A percentile compares a stretch with the other conserved stretches of the same genome.
phyloP scores from a whole-genome alignment of 2,888 invertebrate species.

The Hymenopus coronatus region DNA sequence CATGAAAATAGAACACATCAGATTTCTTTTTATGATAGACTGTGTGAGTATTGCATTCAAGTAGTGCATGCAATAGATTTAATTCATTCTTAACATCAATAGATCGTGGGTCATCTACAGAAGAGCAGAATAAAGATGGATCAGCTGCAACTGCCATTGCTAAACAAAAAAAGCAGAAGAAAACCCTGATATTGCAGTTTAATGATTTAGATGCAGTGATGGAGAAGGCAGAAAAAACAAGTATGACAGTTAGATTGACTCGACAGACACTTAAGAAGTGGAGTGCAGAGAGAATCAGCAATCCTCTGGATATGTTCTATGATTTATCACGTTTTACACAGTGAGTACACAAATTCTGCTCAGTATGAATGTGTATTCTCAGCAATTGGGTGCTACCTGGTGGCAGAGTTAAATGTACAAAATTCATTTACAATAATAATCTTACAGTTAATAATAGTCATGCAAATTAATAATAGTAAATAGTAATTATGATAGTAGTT shows the following conservation, averaged over 20 bases:
- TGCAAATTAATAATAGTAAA: too few species aligned
- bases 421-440: too few species aligned
- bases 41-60: too few species aligned
- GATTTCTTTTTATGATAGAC: not conserved
- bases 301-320: not conserved
- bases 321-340: not conserved
- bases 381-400: too few species aligned
- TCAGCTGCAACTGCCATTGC: not conserved
- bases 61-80: not conserved
- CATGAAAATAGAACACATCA: too few species aligned
- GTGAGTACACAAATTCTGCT: not conserved
- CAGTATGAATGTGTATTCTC: too few species aligned
- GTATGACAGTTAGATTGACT: not conserved
- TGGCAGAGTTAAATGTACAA: too few species aligned
- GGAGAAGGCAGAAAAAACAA: not conserved
- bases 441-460: too few species aligned
- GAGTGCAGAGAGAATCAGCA: not conserved
- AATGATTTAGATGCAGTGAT: not conserved
- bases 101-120: not conserved
- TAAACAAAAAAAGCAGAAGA: slow-evolving; percentile 2
- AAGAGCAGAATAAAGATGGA: not conserved
- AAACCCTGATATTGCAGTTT: not conserved
- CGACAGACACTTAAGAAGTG: not conserved
- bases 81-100: not conserved
- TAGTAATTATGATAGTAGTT: too few species aligned